These are phyloP conservation scores for Anolis apletophallus DNA, from an alignment of 2,797 vertebrate genomes.

Conservation along the genomic window DNA sequence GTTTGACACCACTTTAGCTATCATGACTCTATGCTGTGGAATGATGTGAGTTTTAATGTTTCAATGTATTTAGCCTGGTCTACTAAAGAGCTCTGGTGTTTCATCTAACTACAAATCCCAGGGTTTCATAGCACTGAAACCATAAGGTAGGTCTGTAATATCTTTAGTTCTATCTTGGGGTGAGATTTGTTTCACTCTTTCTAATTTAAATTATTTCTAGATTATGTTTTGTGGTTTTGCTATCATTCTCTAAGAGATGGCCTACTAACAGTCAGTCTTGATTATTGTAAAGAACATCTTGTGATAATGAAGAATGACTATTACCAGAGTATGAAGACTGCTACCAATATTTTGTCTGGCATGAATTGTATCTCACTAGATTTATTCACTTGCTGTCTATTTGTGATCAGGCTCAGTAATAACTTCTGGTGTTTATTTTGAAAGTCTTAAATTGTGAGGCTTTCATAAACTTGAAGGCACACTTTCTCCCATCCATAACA, in stretches of 20 bases:
- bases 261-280: background rate
- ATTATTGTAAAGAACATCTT: background rate
- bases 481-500: background rate
- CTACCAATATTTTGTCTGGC: background rate
- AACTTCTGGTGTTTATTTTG: background rate
- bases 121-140: too few species aligned
- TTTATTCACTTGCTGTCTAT: background rate
- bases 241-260: background rate
- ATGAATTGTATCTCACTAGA: background rate
- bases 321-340: background rate
- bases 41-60: too few species aligned
- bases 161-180: background rate
- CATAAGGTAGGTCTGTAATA: background rate
- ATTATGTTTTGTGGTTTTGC: too few species aligned
- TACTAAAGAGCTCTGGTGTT: too few species aligned
- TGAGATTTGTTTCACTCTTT: background rate
- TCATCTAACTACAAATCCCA: too few species aligned
- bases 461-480: background rate
- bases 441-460: background rate
- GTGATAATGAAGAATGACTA: background rate
- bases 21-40: too few species aligned
- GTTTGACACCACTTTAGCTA: too few species aligned
- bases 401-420: background rate
- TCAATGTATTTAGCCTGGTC: too few species aligned
- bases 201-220: background rate